Evolutionary conservation across 1,140 invertebrate genomes (phyloP), one percentile per base, ranked within the genome.

Genomic region (Aricia agestis): DNA sequence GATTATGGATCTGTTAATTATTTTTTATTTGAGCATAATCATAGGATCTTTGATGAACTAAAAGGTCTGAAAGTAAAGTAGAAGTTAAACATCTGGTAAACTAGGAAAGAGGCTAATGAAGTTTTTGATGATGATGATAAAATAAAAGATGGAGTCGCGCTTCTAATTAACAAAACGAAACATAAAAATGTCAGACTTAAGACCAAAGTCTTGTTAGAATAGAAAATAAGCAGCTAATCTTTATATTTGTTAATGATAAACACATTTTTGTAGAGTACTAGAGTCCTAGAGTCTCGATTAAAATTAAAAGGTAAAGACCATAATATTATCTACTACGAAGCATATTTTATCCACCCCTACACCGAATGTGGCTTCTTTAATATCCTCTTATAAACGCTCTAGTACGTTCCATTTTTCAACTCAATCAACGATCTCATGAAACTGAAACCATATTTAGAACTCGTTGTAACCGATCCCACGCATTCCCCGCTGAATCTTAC

Each of bases 401-500:
- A 13, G 45, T 52, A 52, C 45, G 45, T 52, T 52, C 45, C 11
- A 52, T 52, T 52, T 52, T 52, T 52, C 45, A 52, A 52, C 11
- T 52, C 45, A 52, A 52, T 52, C 45, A 52, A 52, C 11, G 11
- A 13, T 52, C 45, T 63, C 10, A 63, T 19, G 59, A 63, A 63
- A 63, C 18, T 19, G 19, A 63, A 63, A 18, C 59, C 59, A 63
- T 63, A 52, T 52, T 52, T 63, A 19, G 59, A 63, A 63, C 45
- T 52, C 45, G 78, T 79, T 67, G 85, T 86, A 88, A 90, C 75
- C 71, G 82, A 89, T 83, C 83, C 74, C 74, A 67, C 70, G 68
- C 76, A 70, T 75, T 79, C 72, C 70, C 73, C 65, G 66, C 82
- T 78, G 68, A 80, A 87, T 87, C 85, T 90, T 87, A 85, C 84